Evolutionary conservation across 1,140 invertebrate species (phyloP), one percentile per base, ranked within the genome.

Genomic region (Brachystomella parvula): DNA sequence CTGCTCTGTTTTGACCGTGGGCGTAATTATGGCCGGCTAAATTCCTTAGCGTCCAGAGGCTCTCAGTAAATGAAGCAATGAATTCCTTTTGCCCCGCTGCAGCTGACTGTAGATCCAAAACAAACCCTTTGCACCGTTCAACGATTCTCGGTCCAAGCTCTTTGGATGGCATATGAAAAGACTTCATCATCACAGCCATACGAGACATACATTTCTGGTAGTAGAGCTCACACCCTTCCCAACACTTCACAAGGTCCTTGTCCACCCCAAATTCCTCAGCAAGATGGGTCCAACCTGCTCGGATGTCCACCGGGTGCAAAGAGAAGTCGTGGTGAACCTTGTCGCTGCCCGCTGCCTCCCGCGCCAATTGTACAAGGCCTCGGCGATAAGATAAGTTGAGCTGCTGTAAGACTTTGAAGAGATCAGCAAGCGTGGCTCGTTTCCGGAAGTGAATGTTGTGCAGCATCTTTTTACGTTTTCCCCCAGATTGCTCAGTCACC

Each of bases 121-220:
- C 81, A 75, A 88, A 93, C 47, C 94, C 94, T 78, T 86, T 86
- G 70, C 90, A 89, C 61, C 92, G 82, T 64, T 94, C 89, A 57
- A 92, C 85, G 70, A 90, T 89, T 44, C 84, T 85, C 0, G 86
- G 77, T 12, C 89, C 89, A 31, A 97, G 77, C 74, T 96, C 91
- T 70, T 86, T 83, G 33, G 88, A 84, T 0, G 88, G 87, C 2
- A 81, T 81, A 35, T 81, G 65, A 72, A 89, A 75, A 21, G 85
- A 80, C 56, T 79, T 80, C 24, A 85, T 82, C 6, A 96, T 79
- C 1, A 86, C 79, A 47, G 86, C 82, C 61, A 86, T 79, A 57
- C 87, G 81, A 24, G 86, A 83, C 12, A 91, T 79, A 56, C 85
- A 87, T 71, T 84, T 83, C 64, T 87, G 85, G 74, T 87, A 90